Evolutionary conservation across 2,113 vertebrate species (phyloP).

Genomic region (Odocoileus hemionus): DNA sequence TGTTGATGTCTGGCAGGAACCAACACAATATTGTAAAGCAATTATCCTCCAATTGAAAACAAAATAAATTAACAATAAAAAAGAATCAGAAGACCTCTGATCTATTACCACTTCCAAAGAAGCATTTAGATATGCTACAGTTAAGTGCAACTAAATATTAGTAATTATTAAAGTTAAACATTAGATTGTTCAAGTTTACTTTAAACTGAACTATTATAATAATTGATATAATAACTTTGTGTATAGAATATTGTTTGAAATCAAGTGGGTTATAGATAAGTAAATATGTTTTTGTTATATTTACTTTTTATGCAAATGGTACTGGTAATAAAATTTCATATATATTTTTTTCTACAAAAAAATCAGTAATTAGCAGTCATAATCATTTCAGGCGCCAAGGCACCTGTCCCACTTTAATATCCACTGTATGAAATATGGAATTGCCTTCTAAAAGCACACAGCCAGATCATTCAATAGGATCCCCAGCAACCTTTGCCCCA

Average conservation of each 20-base stretch:
- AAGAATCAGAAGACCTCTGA: background rate
- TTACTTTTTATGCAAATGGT: background rate
- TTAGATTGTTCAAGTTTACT: background rate
- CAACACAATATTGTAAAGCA: background rate
- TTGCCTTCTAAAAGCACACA: background rate
- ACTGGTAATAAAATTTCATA: background rate
- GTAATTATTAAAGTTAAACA: background rate
- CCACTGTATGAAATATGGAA: background rate
- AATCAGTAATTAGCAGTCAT: background rate
- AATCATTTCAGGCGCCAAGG: background rate
- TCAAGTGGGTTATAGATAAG: background rate
- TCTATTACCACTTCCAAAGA: background rate
- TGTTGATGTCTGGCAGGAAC: background rate
- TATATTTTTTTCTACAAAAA: background rate
- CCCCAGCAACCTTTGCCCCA: background rate
- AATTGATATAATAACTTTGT: background rate
- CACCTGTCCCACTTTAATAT: background rate
- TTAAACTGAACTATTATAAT: background rate
- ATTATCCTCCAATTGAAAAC: background rate
- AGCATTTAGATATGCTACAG: background rate
- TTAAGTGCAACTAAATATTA: background rate
- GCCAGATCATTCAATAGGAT: background rate
- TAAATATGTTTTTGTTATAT: background rate
- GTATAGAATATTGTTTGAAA: background rate
- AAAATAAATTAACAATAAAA: background rate